Evolutionary conservation across 1,140 invertebrate genomes (phyloP).

Genomic region (Leptinotarsa lineolata): DNA sequence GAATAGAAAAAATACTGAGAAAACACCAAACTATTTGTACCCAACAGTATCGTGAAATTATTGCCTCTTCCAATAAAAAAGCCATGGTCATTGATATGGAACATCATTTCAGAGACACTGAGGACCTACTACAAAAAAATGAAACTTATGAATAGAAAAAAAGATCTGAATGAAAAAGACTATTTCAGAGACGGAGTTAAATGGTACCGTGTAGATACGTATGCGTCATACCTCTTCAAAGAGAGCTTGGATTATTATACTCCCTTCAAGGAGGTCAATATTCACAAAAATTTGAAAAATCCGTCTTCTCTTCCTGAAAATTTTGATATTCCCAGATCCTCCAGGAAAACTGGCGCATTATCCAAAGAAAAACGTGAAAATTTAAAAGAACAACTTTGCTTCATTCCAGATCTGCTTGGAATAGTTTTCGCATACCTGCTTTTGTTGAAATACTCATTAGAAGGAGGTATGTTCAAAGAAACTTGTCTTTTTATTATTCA

Average conservation of each 20-base stretch:
- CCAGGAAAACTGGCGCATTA: no score
- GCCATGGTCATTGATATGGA: neutral
- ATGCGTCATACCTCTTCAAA: slow-evolving; percentile 25
- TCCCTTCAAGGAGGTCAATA: slow-evolving; percentile 19
- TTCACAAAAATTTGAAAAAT: neutral
- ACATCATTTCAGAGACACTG: neutral
- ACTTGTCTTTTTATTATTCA: no score
- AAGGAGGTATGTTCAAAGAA: no score
- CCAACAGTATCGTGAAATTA: neutral
- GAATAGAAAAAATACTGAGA: no score
- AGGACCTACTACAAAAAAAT: neutral
- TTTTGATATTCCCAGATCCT: no score
- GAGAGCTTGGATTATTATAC: neutral
- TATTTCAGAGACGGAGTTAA: slow-evolving; percentile 22
- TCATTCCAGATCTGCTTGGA: no score
- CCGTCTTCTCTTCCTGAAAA: no score
- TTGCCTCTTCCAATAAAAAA: neutral
- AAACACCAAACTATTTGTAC: neutral
- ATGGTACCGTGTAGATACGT: slow-evolving; percentile 20
- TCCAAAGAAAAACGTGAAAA: no score
- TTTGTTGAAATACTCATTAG: no score
- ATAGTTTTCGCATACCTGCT: no score
- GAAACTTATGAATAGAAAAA: no score
- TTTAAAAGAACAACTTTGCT: no score
- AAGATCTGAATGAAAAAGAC: slow-evolving; percentile 4